Conservation (phyloP, 2,797 vertebrate genomes). For the Gouania willdenowi region DNA sequence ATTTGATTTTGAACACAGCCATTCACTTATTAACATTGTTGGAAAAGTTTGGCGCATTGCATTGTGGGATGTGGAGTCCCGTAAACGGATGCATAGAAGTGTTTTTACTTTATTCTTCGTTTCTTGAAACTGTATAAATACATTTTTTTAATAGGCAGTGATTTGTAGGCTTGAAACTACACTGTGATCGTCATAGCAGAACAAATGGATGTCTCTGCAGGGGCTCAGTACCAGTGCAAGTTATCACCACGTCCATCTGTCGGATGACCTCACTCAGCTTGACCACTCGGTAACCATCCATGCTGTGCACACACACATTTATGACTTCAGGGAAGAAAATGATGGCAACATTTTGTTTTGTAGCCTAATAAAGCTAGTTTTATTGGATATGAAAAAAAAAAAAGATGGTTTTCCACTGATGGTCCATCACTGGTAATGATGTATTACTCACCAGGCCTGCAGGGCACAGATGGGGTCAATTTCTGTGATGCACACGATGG, state of each 20-base stretch:
- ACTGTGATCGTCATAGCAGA: conserved; percentile 38
- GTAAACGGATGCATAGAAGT: no score
- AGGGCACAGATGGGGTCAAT: conserved; percentile 99
- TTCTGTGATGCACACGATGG: conserved; percentile 95
- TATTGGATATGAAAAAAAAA: no score
- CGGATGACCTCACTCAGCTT: conserved; percentile 97
- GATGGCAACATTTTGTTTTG: neutral
- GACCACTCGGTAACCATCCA: conserved; percentile 97
- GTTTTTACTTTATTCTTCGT: no score
- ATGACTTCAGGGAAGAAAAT: neutral
- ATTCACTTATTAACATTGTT: no score
- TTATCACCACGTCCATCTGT: conserved; percentile 97
- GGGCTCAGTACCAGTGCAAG: conserved; percentile 88
- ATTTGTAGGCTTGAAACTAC: conserved; percentile 9
- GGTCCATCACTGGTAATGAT: neutral
- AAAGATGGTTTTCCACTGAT: no score
- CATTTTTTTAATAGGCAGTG: no score
- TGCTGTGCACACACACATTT: conserved; percentile 71
- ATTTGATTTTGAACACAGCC: no score
- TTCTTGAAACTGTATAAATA: no score
- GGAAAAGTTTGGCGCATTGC: no score
- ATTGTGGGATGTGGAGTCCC: no score
- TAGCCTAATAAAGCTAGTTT: neutral
- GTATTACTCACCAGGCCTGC: conserved; percentile 88
- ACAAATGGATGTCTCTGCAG: conserved; percentile 38